A percentile compares a stretch with the other conserved stretches of the same genome.
These are phyloP conservation scores for Abscondita cerata DNA, from an alignment of 2,888 invertebrate species.

Conservation along the genomic window DNA sequence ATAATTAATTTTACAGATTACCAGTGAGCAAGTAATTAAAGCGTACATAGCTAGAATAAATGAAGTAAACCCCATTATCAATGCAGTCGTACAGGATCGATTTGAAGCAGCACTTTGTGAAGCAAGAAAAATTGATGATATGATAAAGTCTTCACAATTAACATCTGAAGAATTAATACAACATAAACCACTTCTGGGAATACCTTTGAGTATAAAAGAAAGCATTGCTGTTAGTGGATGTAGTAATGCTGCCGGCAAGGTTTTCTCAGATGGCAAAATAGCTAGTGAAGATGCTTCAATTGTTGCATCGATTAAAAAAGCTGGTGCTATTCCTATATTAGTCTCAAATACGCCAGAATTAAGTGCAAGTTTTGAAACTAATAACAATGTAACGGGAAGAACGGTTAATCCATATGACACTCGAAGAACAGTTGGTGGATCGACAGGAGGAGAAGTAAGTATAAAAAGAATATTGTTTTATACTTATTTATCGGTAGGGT, in stretches of 20 bases:
- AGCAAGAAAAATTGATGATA: constrained; percentile 74
- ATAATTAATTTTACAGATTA: constrained; percentile 63
- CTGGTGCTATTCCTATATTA: constrained; percentile 82
- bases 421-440: constrained; percentile 80
- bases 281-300: constrained; percentile 72
- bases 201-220: constrained; percentile 88
- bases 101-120: constrained; percentile 78
- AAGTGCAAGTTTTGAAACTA: constrained; percentile 88
- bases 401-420: constrained; percentile 86
- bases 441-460: constrained; percentile 85
- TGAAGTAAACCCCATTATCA: constrained; percentile 79
- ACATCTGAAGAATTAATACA: constrained; percentile 48
- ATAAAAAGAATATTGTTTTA: background rate
- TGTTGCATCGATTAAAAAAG: constrained; percentile 67
- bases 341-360: constrained; percentile 89
- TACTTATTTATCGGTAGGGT: constrained; percentile 60
- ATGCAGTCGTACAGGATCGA: constrained; percentile 83
- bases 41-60: constrained; percentile 80
- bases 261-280: constrained; percentile 59
- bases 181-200: constrained; percentile 79
- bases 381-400: constrained; percentile 77
- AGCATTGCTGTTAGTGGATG: constrained; percentile 79
- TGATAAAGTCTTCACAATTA: constrained; percentile 43
- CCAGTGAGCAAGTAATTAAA: constrained; percentile 72
- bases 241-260: constrained; percentile 73